phyloP scores from a whole-genome alignment of 2,797 vertebrate species.

The Chaetodon trifasciatus region DNA sequence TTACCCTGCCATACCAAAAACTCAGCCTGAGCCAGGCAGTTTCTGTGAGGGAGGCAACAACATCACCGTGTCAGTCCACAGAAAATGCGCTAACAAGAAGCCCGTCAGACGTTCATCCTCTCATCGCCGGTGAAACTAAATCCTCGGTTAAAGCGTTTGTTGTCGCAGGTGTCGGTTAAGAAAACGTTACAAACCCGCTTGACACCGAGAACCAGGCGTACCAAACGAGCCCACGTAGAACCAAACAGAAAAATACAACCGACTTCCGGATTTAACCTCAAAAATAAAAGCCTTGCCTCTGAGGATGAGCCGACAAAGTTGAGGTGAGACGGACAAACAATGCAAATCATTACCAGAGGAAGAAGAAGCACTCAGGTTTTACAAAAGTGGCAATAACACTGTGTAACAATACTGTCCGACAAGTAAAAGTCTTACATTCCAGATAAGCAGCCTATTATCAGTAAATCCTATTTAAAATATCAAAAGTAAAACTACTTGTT shows the following conservation, averaged over 20 bases:
- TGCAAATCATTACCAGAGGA: neutral
- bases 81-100: neutral
- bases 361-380: neutral
- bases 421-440: neutral
- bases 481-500: no score
- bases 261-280: slow-evolving; percentile 16
- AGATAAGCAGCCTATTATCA: neutral
- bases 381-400: neutral
- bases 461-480: no score
- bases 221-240: neutral
- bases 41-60: slow-evolving; percentile 38
- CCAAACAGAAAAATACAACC: neutral
- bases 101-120: slow-evolving; percentile 9
- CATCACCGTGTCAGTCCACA: slow-evolving; percentile 42
- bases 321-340: neutral
- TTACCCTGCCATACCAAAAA: slow-evolving; percentile 66
- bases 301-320: neutral
- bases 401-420: neutral
- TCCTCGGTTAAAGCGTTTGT: neutral
- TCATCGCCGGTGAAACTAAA: neutral
- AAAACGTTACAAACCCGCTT: slow-evolving; percentile 21
- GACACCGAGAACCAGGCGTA: slow-evolving; percentile 50
- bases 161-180: slow-evolving; percentile 46
- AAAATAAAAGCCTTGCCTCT: slow-evolving; percentile 48
- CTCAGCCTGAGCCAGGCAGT: slow-evolving; percentile 62